Evolutionary conservation across 64 coral and sea anemone genomes (phyloP), one percentile per base, ranked within the genome.

Genomic region (Actinia equina): DNA sequence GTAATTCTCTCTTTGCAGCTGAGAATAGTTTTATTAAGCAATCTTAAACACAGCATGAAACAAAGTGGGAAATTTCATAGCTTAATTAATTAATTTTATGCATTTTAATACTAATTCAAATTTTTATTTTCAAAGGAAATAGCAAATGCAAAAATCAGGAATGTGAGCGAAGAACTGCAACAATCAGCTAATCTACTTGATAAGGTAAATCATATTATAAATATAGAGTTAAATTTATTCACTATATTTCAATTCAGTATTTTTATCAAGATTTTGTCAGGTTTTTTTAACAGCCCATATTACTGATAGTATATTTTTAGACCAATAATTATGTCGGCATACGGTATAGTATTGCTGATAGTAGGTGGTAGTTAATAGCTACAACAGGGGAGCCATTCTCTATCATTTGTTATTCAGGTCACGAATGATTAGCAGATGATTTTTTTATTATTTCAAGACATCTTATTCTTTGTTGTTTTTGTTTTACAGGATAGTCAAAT

Each of bases 401-500:
- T 13, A 14, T 57, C 55, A 57, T 57, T 57, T 12, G 11, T 7
- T 12, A 14, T 11, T 12, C 55, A 57, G 10, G 2, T 16, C 12
- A 12, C 52, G 12, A 6, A 6, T 8, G 52, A 54, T 54, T 12
- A 54, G 12, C 52, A 6, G 12, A 37, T 37, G 30, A 37, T 37
- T 37, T 37, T 37, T 37, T 37, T 63, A 14, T 63, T 18, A 63
- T 20, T 63, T 63, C 60, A 63, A 63, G 60, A 18, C 19, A 7
- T 14, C 14, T 18, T 63, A 20, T 65, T 65, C 22, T 65, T 65
- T 65, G 17, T 65, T 78, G 15, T 78, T 80, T 17, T 52, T 81
- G 14, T 52, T 83, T 87, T 84, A 44, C 83, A 96, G 94, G 94
- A 96, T 64, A 96, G 94, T 87, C 91, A 96, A 84, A 93, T 96